Base-by-base conservation (phyloP, 2,113 vertebrate species). In the Phalacrocorax carbo region DNA sequence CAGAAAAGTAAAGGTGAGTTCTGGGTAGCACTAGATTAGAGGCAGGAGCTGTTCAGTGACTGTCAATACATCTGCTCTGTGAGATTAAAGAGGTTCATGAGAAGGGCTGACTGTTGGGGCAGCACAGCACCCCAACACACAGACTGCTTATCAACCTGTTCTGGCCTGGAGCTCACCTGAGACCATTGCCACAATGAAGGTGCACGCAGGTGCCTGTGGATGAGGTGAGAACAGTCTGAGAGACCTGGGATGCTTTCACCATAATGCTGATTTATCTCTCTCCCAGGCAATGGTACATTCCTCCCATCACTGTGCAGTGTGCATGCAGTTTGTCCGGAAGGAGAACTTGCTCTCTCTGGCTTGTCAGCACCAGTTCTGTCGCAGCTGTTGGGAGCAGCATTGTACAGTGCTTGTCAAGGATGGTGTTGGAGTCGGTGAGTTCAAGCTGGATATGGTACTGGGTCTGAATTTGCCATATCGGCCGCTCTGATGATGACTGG, bases 351-450 rank as follows among this genome's bases (percentile, higher is more conserved):
- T 99, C 86, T 99, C 99, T 51, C 98, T 99, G 97, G 98, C 99
- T 88, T 99, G 99, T 96, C 99, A 99, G 98, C 99, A 99, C 98
- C 99, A 98, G 96, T 99, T 99, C 97, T 99, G 99, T 97, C 99
- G 99, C 97, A 99, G 98, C 98, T 99, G 99, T 98, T 99, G 99
- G 99, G 99, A 99, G 97, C 99, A 99, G 98, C 99, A 99, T 94
- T 99, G 99, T 97, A 99, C 98, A 58, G 99, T 99, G 61, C 99
- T 99, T 22, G 99, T 99, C 97, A 99, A 99, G 98, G 99, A 99
- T 21, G 99, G 99, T 62, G 97, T 99, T 14, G 99, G 99, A 98
- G 99, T 99, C 4, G 99, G 99, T 99, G 97, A 99, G 99, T 98
- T 68, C 49, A 64, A 42, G 58, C 57, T 10, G 7, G 38, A 34